Conservation (phyloP, 2,113 vertebrate species). For the Entosphenus tridentatus region DNA sequence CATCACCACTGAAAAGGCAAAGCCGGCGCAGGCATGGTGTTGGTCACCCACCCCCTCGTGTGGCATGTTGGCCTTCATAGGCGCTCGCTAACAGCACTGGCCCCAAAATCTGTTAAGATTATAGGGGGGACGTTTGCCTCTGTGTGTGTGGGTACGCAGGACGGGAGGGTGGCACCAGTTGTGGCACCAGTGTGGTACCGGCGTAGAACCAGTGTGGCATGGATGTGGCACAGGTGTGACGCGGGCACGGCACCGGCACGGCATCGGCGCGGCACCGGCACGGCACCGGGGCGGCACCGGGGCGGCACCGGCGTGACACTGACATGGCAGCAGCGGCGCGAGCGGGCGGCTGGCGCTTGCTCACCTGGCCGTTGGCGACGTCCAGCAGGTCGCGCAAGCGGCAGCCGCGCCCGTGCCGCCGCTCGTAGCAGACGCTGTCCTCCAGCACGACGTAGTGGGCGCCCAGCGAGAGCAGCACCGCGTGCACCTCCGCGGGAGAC, state of each 20-base stretch:
- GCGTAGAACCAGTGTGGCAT: constrained; percentile 6
- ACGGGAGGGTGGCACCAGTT: too few species aligned
- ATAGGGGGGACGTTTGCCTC: too few species aligned
- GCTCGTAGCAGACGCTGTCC: constrained; percentile 79
- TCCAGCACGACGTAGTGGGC: constrained; percentile 67
- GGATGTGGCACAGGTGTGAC: too few species aligned
- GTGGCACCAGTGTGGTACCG: background rate
- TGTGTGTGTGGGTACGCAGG: too few species aligned
- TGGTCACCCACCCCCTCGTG: too few species aligned
- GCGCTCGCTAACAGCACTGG: too few species aligned
- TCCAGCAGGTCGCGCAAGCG: constrained; percentile 68
- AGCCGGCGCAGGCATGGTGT: too few species aligned
- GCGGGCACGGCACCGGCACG: background rate
- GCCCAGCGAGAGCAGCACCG: constrained; percentile 39
- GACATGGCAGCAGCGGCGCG: background rate
- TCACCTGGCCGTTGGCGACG: constrained; percentile 61
- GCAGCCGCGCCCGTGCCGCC: constrained; percentile 56
- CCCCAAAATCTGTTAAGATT: too few species aligned
- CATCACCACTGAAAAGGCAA: too few species aligned
- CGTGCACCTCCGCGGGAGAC: constrained; percentile 41
- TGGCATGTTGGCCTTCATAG: too few species aligned
- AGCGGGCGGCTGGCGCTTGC: constrained; percentile 13
- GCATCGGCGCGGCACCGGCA: background rate
- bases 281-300: fast-evolving
- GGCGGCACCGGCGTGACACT: background rate